Percentiles rank a stretch among this genome's conserved stretches.
Conservation (phyloP, 1,140 invertebrate species). For the Arion vulgaris region DNA sequence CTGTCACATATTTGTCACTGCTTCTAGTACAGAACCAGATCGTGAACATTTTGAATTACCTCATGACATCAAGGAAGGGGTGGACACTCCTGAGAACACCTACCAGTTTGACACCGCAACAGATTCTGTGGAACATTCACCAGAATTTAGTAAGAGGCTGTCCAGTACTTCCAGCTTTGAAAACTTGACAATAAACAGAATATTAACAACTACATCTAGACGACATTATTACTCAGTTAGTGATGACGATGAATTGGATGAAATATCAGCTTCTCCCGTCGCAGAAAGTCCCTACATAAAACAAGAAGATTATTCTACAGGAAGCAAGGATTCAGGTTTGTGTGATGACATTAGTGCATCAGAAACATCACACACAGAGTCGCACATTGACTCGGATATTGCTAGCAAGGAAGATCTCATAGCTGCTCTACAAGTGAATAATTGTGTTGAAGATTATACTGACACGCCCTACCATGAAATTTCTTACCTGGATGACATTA, state of each 20-base stretch:
- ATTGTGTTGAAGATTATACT: too few species aligned
- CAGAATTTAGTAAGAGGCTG: neutral
- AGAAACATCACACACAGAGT: neutral
- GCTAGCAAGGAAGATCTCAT: neutral
- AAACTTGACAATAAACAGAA: constrained; percentile 25
- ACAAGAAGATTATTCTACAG: neutral
- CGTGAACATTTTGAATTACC: neutral
- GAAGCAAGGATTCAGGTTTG: constrained; percentile 24
- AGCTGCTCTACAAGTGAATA: too few species aligned
- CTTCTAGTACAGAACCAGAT: neutral
- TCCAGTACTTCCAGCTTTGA: constrained; percentile 14
- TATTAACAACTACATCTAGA: neutral
- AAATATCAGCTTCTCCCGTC: neutral
- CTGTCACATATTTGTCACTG: neutral
- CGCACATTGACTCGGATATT: neutral
- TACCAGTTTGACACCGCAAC: neutral
- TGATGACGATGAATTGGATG: constrained; percentile 16
- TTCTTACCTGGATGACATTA: too few species aligned
- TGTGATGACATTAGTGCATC: constrained; percentile 14
- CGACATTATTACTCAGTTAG: constrained; percentile 2
- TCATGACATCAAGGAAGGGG: neutral
- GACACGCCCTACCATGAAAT: too few species aligned
- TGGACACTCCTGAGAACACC: neutral
- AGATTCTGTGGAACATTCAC: neutral
- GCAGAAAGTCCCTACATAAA: neutral